Evolutionary conservation across 2,113 vertebrate genomes (phyloP).

Genomic region (Erythrocercus mccallii): DNA sequence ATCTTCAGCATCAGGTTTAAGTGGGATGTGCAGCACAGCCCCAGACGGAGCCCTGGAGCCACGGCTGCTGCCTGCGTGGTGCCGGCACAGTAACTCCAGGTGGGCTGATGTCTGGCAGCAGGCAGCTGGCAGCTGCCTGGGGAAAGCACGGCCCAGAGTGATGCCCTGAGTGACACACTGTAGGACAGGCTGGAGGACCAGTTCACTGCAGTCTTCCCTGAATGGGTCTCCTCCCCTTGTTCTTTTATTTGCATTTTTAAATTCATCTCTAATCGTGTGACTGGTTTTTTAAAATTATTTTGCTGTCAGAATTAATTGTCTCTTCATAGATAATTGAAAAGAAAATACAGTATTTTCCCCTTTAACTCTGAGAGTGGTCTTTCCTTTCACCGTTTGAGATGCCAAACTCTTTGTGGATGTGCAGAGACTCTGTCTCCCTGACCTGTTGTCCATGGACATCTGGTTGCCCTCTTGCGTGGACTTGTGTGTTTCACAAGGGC

Average conservation of each 20-base stretch:
- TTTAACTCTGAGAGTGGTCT: background rate
- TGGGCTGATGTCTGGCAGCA: background rate
- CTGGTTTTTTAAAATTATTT: conserved; percentile 10
- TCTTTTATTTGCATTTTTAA: conserved; percentile 55
- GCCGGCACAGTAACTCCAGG: background rate
- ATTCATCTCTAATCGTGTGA: background rate
- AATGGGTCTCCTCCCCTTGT: background rate
- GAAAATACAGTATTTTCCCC: conserved; percentile 39
- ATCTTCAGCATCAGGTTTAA: background rate
- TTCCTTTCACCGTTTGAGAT: background rate
- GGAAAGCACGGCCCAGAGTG: background rate
- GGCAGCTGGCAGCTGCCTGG: background rate
- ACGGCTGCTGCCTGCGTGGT: fast-evolving
- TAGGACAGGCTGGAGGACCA: background rate
- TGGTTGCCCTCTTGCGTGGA: background rate
- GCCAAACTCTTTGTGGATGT: fast-evolving
- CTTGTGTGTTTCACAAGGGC: background rate
- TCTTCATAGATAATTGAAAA: conserved; percentile 19
- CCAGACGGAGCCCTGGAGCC: background rate
- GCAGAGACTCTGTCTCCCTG: background rate
- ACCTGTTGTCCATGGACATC: background rate
- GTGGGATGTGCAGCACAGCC: background rate
- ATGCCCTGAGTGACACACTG: background rate
- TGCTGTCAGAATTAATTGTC: conserved; percentile 32
- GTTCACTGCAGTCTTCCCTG: background rate